Base-by-base conservation (phyloP, 2,113 vertebrate genomes). In the Trogon surrucura region DNA sequence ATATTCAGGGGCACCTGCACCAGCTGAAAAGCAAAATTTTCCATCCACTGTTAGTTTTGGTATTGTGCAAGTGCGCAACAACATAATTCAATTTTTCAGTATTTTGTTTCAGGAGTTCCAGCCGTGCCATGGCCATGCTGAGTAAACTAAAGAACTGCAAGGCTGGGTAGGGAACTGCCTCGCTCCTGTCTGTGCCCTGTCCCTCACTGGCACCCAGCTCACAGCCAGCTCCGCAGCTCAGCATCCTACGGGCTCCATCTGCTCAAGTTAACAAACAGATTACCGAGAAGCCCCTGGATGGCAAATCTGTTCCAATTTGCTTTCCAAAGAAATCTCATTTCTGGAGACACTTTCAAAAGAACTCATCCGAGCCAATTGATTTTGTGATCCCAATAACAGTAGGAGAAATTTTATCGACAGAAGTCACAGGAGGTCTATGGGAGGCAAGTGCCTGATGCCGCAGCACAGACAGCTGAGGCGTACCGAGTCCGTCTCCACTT, bases 261-360 rank as follows among this genome's bases (percentile, higher is more conserved):
- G 29, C 58, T 80, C 2, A 0, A 1, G 3, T 4, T 10, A 11
- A 65, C 53, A 51, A 66, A 23, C 0, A 38, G n/a, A 60, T 64
- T 80, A 20, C 19, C 19, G 45, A 62, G 54, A 51, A 79, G 45
- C 21, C 61, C 17, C 22, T 2, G 13, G 38, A n/a, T 50, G 23
- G 26, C 41, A 50, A 18, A 61, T 14, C 26, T 57, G 29, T 38
- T 83, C 30, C 61, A 20, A 26, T 36, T 53, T 64, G n/a, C 22
- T 56, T 85, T 57, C 48, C 50, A 48, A 44, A 54, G 22, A 56
- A 27, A 25, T 7, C 9, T 60, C 5, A 4, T 26, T 50, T 45
- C 26, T 51, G 36, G 57, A 44, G 58, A 50, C n/a, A 41, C 19
- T 41, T 51, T 22, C 11, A 47, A 51, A 67, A 70, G n/a, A 84